Percentiles rank a stretch among this genome's conserved stretches.
phyloP scores from a whole-genome alignment of 2,888 invertebrate genomes.

The Rugalucina vietnamica region DNA sequence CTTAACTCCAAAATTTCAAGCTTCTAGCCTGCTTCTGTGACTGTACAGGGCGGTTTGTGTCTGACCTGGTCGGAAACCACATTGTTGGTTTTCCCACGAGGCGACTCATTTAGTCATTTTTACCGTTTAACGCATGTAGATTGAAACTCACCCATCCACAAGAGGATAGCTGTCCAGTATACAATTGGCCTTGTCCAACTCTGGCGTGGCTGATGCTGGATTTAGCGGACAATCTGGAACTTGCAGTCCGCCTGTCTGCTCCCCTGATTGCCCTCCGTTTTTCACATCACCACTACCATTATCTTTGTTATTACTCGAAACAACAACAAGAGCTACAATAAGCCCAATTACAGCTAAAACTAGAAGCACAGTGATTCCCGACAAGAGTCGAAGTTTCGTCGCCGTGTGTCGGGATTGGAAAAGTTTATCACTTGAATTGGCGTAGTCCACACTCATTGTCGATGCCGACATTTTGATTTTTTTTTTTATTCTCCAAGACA shows the following conservation, averaged over 20 bases:
- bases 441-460: neutral
- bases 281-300: neutral
- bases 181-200: conserved; percentile 15
- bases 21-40: too few species aligned
- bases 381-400: conserved; percentile 14
- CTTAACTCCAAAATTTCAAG: too few species aligned
- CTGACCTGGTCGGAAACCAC: too few species aligned
- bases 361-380: conserved; percentile 15
- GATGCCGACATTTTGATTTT: neutral
- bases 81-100: too few species aligned
- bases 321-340: conserved; percentile 45
- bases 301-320: conserved; percentile 17
- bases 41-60: too few species aligned
- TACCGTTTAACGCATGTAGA: too few species aligned
- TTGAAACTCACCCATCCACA: conserved; percentile 30
- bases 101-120: too few species aligned
- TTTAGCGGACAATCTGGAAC: neutral
- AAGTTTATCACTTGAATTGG: neutral
- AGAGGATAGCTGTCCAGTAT: conserved; percentile 26
- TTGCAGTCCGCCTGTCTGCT: neutral
- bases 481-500: too few species aligned
- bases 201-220: neutral
- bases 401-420: neutral
- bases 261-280: neutral
- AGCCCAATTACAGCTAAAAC: conserved; percentile 42